A percentile compares a stretch with the other conserved stretches of the same genome.
Conservation (phyloP, 2,888 invertebrate species). For the Andrena dorsata region DNA sequence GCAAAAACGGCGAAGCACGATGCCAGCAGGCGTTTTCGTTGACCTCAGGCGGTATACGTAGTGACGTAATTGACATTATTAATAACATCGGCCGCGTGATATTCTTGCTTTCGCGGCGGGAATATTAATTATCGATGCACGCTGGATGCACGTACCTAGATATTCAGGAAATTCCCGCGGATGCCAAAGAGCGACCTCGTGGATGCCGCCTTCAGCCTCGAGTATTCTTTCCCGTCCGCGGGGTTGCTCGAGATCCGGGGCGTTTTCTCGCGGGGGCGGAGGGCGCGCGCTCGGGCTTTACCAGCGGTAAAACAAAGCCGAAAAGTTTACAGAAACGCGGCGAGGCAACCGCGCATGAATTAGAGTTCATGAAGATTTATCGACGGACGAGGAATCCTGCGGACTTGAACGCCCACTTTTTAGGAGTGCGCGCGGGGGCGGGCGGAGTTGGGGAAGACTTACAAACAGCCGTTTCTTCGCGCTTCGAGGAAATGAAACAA, state of each 20-base stretch:
- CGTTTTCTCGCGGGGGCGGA: background rate
- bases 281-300: background rate
- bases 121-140: background rate
- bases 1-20: background rate
- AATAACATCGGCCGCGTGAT: background rate
- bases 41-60: too few relatives aligned
- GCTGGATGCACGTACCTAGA: too few relatives aligned
- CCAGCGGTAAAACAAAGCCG: slow-evolving; percentile 22
- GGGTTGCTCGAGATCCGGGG: too few relatives aligned
- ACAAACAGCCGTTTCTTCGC: slow-evolving; percentile 23
- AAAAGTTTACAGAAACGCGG: slow-evolving; percentile 9
- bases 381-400: slow-evolving; percentile 20
- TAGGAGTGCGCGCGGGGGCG: slow-evolving; percentile 12
- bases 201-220: too few relatives aligned
- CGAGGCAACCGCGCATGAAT: slow-evolving; percentile 29
- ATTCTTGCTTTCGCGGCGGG: background rate
- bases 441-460: background rate
- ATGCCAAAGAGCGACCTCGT: too few relatives aligned
- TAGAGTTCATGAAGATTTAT: slow-evolving; percentile 49
- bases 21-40: too few relatives aligned
- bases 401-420: slow-evolving; percentile 20
- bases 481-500: slow-evolving; percentile 41
- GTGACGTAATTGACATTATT: background rate
- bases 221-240: too few relatives aligned
- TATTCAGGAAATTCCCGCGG: background rate